These are phyloP conservation scores for Athene cunicularia DNA, from an alignment of 2,113 vertebrate species.

Conservation along the genomic window DNA sequence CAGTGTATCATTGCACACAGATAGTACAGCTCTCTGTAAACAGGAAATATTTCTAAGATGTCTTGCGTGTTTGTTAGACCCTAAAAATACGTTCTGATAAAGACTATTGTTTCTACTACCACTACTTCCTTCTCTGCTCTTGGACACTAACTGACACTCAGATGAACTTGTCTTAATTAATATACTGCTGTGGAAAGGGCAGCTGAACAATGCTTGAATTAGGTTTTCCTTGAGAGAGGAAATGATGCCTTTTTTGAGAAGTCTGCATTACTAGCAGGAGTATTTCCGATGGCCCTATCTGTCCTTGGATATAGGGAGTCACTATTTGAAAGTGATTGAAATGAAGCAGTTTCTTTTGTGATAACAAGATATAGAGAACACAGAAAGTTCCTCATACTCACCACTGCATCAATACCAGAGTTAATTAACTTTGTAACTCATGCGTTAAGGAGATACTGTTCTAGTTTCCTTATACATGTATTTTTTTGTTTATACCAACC, in stretches of 20 bases:
- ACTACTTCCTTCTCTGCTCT: constrained; percentile 54
- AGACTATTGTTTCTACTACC: constrained; percentile 77
- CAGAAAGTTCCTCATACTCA: neutral
- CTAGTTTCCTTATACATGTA: neutral
- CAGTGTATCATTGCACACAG: constrained; percentile 42
- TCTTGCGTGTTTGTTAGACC: constrained; percentile 67
- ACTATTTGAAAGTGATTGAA: neutral
- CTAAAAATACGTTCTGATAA: constrained; percentile 80
- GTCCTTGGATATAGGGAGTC: neutral
- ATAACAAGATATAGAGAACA: neutral
- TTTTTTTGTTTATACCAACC: neutral
- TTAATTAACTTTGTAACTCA: neutral
- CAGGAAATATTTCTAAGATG: constrained; percentile 82
- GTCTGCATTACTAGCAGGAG: neutral
- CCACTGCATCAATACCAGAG: neutral
- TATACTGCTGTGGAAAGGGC: constrained; percentile 70
- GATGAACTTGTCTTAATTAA: constrained; percentile 76
- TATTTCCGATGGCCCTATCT: neutral
- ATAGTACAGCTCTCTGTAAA: constrained; percentile 71
- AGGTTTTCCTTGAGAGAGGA: constrained; percentile 65
- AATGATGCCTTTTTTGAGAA: neutral
- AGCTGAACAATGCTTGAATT: constrained; percentile 12
- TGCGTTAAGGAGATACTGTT: neutral
- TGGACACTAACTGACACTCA: constrained; percentile 47
- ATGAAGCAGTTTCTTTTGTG: neutral